Conservation (phyloP, 2,888 invertebrate genomes). For the Drosophila kambysellisi region DNA sequence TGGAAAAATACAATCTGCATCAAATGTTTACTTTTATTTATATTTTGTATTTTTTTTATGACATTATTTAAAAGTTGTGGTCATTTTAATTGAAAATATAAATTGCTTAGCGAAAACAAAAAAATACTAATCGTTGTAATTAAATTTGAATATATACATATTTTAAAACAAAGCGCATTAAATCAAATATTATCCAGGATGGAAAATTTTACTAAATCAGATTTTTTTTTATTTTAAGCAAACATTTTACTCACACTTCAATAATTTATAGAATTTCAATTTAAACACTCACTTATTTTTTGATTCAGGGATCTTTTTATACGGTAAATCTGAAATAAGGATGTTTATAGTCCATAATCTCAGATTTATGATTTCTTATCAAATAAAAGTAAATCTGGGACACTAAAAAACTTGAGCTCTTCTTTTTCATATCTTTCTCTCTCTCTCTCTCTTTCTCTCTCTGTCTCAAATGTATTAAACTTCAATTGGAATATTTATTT, state of each 20-base stretch:
- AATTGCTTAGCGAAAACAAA: background rate
- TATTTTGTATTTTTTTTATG: background rate
- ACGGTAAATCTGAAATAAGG: background rate
- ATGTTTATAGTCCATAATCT: background rate
- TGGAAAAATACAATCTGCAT: background rate
- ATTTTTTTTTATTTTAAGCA: background rate
- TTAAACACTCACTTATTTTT: background rate
- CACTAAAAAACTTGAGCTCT: background rate
- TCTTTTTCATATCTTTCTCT: background rate
- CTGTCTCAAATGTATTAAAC: background rate
- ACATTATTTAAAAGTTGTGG: background rate
- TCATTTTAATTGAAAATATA: background rate
- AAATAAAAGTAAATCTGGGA: background rate
- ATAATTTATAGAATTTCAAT: background rate
- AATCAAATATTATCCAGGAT: background rate
- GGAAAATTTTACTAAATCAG: background rate
- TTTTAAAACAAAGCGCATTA: background rate
- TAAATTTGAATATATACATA: background rate
- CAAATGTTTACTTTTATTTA: background rate
- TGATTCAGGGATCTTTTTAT: background rate
- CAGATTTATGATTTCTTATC: background rate
- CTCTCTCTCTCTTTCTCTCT: background rate
- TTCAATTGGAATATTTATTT: background rate
- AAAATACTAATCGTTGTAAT: background rate
- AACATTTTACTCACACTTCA: background rate